phyloP scores from a whole-genome alignment of 2,888 invertebrate species.

The Drosophila fulvimacula region DNA sequence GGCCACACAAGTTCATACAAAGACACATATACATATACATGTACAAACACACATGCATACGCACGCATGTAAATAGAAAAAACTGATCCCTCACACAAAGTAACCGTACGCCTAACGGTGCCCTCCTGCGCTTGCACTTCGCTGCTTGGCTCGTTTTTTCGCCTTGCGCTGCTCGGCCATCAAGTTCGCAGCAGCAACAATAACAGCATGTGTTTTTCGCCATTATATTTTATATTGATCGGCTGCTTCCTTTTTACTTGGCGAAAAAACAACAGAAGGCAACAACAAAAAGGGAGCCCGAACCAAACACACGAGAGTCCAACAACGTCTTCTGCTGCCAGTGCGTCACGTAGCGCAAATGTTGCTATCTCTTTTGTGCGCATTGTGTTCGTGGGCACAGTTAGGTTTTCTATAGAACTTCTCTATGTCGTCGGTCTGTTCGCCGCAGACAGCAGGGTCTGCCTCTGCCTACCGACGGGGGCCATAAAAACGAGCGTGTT shows the following conservation, averaged over 20 bases:
- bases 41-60: slow-evolving; percentile 8
- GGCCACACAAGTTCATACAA: slow-evolving; percentile 20
- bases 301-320: slow-evolving; percentile 39
- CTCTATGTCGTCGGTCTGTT: slow-evolving; percentile 38
- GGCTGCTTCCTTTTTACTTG: slow-evolving; percentile 55
- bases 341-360: slow-evolving; percentile 60
- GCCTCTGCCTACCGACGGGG: slow-evolving; percentile 16
- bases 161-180: slow-evolving; percentile 11
- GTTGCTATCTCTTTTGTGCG: slow-evolving; percentile 39
- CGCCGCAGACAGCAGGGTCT: slow-evolving; percentile 10
- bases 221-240: slow-evolving; percentile 64
- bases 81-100: slow-evolving; percentile 72
- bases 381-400: slow-evolving; percentile 41
- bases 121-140: slow-evolving; percentile 41
- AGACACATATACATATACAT: slow-evolving; percentile 2
- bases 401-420: slow-evolving; percentile 58
- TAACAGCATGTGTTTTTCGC: slow-evolving; percentile 49
- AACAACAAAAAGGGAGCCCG: slow-evolving; percentile 54
- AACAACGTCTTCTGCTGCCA: slow-evolving; percentile 16
- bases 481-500: slow-evolving; percentile 54
- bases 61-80: slow-evolving; percentile 50
- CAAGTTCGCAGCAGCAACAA: slow-evolving; percentile 8
- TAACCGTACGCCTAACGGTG: slow-evolving; percentile 61
- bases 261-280: slow-evolving; percentile 24
- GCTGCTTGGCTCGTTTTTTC: slow-evolving; percentile 26